Evolutionary conservation across 1,140 invertebrate species (phyloP), one percentile per base, ranked within the genome.

Genomic region (Mactra quadrangularis): DNA sequence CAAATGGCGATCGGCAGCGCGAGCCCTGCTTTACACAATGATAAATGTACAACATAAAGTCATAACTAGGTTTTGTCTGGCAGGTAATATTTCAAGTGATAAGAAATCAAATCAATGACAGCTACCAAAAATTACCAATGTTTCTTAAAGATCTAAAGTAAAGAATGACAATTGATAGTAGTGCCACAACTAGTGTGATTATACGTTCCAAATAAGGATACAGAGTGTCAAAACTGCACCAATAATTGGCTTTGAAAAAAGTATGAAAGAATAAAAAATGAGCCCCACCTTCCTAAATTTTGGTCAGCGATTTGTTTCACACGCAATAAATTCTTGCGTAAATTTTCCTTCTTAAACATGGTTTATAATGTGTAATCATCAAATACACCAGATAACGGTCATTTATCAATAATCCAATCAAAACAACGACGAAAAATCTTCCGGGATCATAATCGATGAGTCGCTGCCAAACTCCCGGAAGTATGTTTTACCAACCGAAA

Each of bases 281-380:
- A 74, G 62, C 86, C 87, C 94, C 95, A 97, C 96, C 96, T 96
- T 91, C 96, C 96, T 94, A 97, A 96, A 79, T 96, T 97, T 94
- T 97, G 96, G 94, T 97, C 96, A 85, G 96, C 96, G 68, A 97
- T 95, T 93, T 97, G 96, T 93, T 97, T 97, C 57, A 97, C 96
- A 87, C 96, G 95, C 92, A 96, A 96, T 93, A 97, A 97, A 93
- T 97, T 96, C 93, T 97, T 97, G 95, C 96, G 79, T 41, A 92
- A 64, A 84, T 91, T 91, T 64, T 91, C 91, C 68, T 89, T 89
- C 71, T 92, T 91, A 77, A 89, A 90, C 91, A 92, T 92, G 45
- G 59, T 87, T 47, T 47, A 19, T 19, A 41, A 15, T 41, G 15
- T 41, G 38, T 7, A 41, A 7, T 41, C 38, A n/a, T 47, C 38